Evolutionary conservation across 2,888 invertebrate genomes (phyloP), one percentile per base, ranked within the genome.

Genomic region (Drosophila longiperda): DNA sequence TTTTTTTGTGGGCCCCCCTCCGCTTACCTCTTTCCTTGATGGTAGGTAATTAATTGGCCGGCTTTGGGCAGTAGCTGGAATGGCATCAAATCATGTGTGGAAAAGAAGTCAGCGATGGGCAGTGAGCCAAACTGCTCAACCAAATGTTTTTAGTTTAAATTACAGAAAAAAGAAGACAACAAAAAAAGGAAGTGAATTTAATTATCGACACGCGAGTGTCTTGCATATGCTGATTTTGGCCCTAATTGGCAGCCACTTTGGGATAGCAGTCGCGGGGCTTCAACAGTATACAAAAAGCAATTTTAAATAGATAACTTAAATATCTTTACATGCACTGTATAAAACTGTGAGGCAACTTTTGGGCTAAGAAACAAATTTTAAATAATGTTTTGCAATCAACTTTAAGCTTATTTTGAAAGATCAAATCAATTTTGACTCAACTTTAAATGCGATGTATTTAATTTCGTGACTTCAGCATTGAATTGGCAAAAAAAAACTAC

Each of bases 21-120:
- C 23, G 49, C 45, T 58, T 9, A 36, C 20, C n/a, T 32, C n/a
- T 42, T 45, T 15, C 2, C 34, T 53, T 5, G 11, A 17, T 53
- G 66, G 64, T 83, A 89, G 66, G 64, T 83, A 89, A 89, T 84
- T 84, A 84, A 89, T 84, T 89, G 78, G 78, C 77, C 73, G 70
- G 80, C 66, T 71, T 71, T 70, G 75, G 76, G 74, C 55, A 38
- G 20, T 32, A 26, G 45, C 45, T 20, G 55, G 57, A 36, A 64
- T 49, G 54, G 12, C 20, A 54, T 7, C 40, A n/a, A 26, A 55
- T 26, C 1, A 1, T 38, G 48, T 52, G 38, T 42, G 42, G 36
- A 8, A 55, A 69, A 62, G 26, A 53, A 40, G 63, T 52, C 8
- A 66, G 60, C 38, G 29, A 26, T 36, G 26, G 26, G 26, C 45